These are phyloP conservation scores for Ennomos fuscantarius DNA, from an alignment of 2,888 invertebrate species.

Conservation along the genomic window DNA sequence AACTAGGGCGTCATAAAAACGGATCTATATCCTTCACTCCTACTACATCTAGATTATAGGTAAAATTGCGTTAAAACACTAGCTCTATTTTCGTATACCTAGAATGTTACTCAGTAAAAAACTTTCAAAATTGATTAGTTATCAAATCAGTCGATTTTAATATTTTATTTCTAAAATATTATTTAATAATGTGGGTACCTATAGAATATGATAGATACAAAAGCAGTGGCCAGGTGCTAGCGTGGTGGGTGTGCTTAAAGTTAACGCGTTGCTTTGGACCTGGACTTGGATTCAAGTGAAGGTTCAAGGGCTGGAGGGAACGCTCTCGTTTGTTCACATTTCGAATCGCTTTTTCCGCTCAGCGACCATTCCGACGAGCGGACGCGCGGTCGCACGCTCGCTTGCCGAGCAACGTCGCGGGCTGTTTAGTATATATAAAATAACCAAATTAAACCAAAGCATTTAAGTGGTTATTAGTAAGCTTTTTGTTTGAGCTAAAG, in stretches of 20 bases:
- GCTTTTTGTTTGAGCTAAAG: too few species aligned
- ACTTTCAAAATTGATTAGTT: constrained; percentile 29
- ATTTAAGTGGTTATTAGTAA: too few species aligned
- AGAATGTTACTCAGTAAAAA: constrained; percentile 48
- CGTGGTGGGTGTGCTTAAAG: constrained; percentile 68
- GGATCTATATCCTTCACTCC: constrained; percentile 4
- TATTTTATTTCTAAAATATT: constrained; percentile 31
- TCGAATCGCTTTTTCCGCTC: constrained; percentile 90
- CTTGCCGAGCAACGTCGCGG: constrained; percentile 70
- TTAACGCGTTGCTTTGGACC: constrained; percentile 39
- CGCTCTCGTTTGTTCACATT: constrained; percentile 41
- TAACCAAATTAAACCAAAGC: too few species aligned
- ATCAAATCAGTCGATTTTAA: constrained; percentile 40
- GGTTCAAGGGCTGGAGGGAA: constrained; percentile 17
- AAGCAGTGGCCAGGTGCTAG: constrained; percentile 77
- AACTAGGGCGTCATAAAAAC: constrained; percentile 1
- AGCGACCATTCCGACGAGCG: constrained; percentile 89
- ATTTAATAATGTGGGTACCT: constrained; percentile 19
- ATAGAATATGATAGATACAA: constrained; percentile 43
- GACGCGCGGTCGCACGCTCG: constrained; percentile 73
- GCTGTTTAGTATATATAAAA: too few species aligned
- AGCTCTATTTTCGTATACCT: constrained; percentile 18
- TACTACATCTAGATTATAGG: constrained; percentile 1
- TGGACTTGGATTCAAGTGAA: constrained; percentile 25
- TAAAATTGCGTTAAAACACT: constrained; percentile 56